These are phyloP conservation scores for Pseudopipra pipra DNA, from an alignment of 2,113 vertebrate species.

Conservation along the genomic window DNA sequence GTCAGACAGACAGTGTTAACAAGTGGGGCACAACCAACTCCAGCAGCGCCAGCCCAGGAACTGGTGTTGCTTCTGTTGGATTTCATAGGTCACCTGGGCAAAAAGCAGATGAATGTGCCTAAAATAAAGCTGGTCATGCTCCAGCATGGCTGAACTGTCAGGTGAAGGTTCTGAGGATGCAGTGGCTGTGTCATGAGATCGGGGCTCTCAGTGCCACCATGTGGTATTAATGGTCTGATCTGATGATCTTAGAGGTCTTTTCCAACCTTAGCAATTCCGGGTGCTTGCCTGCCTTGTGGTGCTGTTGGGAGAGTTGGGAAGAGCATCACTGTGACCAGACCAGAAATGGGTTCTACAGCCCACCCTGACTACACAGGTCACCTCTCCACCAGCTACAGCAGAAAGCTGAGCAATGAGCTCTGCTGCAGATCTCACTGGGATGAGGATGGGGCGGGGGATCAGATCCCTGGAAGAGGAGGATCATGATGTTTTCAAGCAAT, in stretches of 20 bases:
- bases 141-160: fast-evolving
- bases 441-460: not conserved
- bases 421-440: not conserved
- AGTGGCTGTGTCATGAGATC: fast-evolving
- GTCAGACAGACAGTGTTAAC: not conserved
- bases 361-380: not conserved
- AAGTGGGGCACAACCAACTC: not conserved
- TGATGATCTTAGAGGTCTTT: not conserved
- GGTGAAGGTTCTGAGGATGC: not conserved
- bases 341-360: not conserved
- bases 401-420: not conserved
- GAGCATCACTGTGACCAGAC: not conserved
- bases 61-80: not conserved
- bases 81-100: not conserved
- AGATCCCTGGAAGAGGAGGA: not conserved
- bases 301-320: not conserved
- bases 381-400: not conserved
- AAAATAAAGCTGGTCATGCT: not conserved
- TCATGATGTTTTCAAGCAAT: not conserved
- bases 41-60: not conserved
- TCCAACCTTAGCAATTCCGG: not conserved
- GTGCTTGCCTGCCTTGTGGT: not conserved
- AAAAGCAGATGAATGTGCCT: not conserved
- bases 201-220: not conserved
- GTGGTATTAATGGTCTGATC: not conserved